Conservation (phyloP, 2,113 vertebrate species). For the Menura novaehollandiae region DNA sequence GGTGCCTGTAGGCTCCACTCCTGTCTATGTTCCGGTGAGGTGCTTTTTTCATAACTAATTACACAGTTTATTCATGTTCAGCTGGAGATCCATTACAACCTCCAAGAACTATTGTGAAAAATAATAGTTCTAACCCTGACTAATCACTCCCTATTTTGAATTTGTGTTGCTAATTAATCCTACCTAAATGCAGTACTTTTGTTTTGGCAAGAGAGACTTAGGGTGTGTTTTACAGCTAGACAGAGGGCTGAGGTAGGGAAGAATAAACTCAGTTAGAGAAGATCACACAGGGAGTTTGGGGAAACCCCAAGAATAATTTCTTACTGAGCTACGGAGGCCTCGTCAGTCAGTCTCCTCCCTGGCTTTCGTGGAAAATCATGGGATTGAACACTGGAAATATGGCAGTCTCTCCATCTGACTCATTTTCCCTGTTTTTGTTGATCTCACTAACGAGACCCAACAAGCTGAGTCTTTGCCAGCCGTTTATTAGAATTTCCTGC, state of each 20-base stretch:
- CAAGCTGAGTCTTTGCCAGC: background rate
- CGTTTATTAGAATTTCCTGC: background rate
- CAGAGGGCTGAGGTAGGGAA: background rate
- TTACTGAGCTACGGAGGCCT: background rate
- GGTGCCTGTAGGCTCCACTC: accelerated
- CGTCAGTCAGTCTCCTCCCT: background rate
- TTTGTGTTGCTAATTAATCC: background rate
- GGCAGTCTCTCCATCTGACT: background rate
- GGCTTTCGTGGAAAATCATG: background rate
- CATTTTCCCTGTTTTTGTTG: background rate
- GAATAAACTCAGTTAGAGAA: background rate
- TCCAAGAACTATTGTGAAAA: background rate
- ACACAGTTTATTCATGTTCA: background rate
- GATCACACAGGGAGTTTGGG: background rate
- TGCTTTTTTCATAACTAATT: background rate
- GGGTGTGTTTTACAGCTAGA: background rate
- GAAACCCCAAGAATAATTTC: background rate
- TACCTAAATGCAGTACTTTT: background rate
- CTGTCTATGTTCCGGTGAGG: background rate
- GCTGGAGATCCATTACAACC: background rate
- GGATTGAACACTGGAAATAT: background rate
- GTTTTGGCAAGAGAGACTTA: background rate
- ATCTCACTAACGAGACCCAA: background rate
- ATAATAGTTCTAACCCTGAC: background rate
- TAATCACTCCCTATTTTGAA: background rate